Conservation (phyloP, 1,140 invertebrate species). For the Ceratitis capitata region DNA sequence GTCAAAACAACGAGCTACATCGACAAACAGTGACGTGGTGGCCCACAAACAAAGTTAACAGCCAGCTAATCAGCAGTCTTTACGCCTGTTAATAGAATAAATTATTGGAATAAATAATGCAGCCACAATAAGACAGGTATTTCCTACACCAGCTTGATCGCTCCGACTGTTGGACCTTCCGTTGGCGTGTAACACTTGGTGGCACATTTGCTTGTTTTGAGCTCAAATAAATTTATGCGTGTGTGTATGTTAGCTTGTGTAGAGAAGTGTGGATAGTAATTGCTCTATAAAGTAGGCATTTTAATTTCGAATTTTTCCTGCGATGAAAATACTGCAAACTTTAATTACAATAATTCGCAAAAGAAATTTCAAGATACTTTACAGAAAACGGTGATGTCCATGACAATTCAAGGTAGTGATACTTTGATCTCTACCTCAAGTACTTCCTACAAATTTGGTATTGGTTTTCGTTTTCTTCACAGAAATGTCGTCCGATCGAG, state of each 20-base stretch:
- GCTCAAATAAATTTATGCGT: background rate
- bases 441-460: background rate
- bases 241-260: background rate
- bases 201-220: background rate
- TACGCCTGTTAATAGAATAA: slow-evolving; percentile 9
- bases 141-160: background rate
- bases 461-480: background rate
- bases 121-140: slow-evolving; percentile 5
- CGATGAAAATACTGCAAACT: too few relatives aligned
- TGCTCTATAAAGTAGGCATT: background rate
- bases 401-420: too few relatives aligned
- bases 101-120: slow-evolving; percentile 27
- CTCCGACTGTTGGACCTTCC: background rate
- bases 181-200: background rate
- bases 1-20: background rate
- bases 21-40: background rate
- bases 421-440: slow-evolving; percentile 3
- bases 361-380: too few relatives aligned
- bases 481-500: background rate
- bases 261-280: background rate
- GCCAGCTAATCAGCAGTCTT: background rate
- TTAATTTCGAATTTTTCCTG: background rate
- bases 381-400: too few relatives aligned
- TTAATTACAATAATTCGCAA: background rate
- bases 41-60: background rate